phyloP scores from a whole-genome alignment of 1,140 invertebrate species.

The Drosophila albomicans region DNA sequence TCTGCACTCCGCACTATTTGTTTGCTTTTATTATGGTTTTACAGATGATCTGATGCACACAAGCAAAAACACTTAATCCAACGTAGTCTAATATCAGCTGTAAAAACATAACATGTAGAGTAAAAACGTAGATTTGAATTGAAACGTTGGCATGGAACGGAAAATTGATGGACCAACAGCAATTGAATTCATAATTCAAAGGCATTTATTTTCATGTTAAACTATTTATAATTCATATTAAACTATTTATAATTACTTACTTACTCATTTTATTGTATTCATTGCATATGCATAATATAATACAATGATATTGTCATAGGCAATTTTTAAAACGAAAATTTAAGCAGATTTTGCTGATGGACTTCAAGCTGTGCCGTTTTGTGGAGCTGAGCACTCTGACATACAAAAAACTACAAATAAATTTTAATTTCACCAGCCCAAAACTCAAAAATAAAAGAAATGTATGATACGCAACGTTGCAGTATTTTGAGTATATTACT shows the following conservation, averaged over 20 bases:
- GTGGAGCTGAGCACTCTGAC: too few relatives aligned
- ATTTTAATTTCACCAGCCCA: too few relatives aligned
- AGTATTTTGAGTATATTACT: background rate
- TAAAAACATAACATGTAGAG: constrained; percentile 43
- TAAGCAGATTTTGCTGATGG: too few relatives aligned
- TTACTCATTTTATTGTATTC: too few relatives aligned
- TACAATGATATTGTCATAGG: background rate
- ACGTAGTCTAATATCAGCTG: constrained; percentile 36
- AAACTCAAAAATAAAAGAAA: too few relatives aligned
- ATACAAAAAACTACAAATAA: too few relatives aligned
- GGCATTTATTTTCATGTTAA: too few relatives aligned
- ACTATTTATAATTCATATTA: too few relatives aligned
- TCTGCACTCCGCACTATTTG: constrained; percentile 22
- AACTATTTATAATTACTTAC: too few relatives aligned
- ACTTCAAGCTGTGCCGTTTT: too few relatives aligned
- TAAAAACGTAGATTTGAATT: background rate
- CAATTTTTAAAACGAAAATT: too few relatives aligned
- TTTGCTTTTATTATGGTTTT: constrained; percentile 13
- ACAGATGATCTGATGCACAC: constrained; percentile 13
- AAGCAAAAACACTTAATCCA: constrained; percentile 39
- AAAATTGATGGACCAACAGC: background rate
- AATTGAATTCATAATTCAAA: background rate
- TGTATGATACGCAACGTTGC: too few relatives aligned
- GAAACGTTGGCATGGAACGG: constrained; percentile 12
- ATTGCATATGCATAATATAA: background rate